Base-by-base conservation (phyloP, 2,888 invertebrate species). In the Tuta absoluta region DNA sequence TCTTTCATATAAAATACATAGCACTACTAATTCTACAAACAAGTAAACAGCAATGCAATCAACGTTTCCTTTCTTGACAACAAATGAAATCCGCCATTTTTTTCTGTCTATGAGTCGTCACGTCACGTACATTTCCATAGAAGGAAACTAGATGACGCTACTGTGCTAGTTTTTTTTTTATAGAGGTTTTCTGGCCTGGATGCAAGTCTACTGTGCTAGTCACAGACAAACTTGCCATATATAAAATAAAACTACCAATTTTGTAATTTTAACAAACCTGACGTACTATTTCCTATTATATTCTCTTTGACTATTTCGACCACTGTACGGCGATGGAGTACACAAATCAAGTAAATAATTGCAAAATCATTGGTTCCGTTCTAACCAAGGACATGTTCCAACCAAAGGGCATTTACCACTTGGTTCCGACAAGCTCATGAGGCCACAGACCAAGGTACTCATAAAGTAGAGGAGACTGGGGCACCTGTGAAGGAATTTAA, bases 31-130 rank as follows among this genome's bases (percentile, higher is more conserved):
- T 73, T 71, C 63, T 71, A 74, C 72, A 68, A 60, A 60, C 62
- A 74, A 69, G 67, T 76, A 76, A 76, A 78, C 75, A 75, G 68
- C 12, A 53, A 53, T 53, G n/a, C 62, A 67, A 65, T 48, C 75
- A 79, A 75, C 72, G 75, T 80, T 80, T 79, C 74, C 81, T 84
- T 81, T 80, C 76, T 77, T 82, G 82, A 85, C 82, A 82, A 85
- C 81, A 85, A 85, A 85, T 83, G 82, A 79, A 76, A 78, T 82
- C 85, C 80, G 89, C 91, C 91, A 91, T 90, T 61, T 48, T 41
- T 81, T 80, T 75, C 85, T 79, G 84, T 85, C 11, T 51, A 11
- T 51, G 21, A 51, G 10, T 51, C 48, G 14, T n/a, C 17, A 17
- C 14, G 7, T 48, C 17, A 17, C 24, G 80, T 73, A 70, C 71